These are phyloP conservation scores for Euplexia lucipara DNA, from an alignment of 2,888 invertebrate genomes.

Conservation along the genomic window DNA sequence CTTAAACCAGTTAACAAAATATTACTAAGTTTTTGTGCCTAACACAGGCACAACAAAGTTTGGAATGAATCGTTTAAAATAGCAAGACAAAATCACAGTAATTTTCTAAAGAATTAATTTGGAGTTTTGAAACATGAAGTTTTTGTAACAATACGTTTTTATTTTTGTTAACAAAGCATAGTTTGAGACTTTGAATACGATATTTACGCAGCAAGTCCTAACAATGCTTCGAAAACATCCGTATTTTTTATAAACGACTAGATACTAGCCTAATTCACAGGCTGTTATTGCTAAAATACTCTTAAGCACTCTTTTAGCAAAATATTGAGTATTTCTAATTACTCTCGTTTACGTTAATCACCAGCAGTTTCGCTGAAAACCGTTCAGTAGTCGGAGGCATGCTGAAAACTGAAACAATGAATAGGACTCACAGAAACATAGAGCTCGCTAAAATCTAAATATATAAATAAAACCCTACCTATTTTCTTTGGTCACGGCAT, in stretches of 20 bases:
- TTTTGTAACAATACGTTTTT: not conserved
- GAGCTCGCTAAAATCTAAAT: not conserved
- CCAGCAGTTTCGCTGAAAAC: conserved; percentile 29
- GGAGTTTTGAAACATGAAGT: not conserved
- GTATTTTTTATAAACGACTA: conserved; percentile 18
- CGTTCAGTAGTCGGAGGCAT: conserved; percentile 4
- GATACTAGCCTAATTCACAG: not conserved
- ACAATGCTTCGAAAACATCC: conserved; percentile 9
- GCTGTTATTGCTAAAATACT: conserved; percentile 2
- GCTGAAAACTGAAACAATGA: conserved; percentile 3
- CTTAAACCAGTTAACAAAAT: not conserved
- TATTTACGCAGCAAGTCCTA: not conserved
- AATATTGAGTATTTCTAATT: conserved; percentile 50
- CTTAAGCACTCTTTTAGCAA: conserved; percentile 16
- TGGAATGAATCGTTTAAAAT: not conserved
- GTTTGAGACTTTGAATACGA: not conserved
- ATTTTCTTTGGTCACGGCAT: too few species aligned
- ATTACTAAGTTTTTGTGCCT: not conserved
- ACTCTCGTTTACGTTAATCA: conserved; percentile 27
- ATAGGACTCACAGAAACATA: not conserved
- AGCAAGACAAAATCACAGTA: not conserved
- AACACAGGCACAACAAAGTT: not conserved
- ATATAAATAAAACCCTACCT: too few species aligned
- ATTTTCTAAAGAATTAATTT: not conserved
- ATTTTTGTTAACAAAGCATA: not conserved